phyloP scores from a whole-genome alignment of 2,113 vertebrate species.

The Chaenogobius annularis region DNA sequence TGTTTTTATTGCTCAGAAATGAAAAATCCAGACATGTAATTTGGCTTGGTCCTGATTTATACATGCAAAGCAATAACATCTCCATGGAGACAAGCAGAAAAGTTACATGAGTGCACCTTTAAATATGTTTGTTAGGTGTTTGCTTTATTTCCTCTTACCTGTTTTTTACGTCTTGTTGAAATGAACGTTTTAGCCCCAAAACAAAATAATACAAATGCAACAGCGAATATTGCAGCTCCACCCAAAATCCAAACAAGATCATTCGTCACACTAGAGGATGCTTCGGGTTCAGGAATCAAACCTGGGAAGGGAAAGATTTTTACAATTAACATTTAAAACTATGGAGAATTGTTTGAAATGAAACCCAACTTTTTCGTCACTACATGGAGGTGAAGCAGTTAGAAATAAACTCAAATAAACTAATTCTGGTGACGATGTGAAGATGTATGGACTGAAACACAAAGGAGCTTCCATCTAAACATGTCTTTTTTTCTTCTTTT shows the following conservation, averaged over 20 bases:
- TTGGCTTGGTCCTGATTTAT: too few species aligned
- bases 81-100: not conserved
- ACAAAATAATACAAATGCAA: not conserved
- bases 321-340: too few species aligned
- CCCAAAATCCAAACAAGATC: rapidly evolving
- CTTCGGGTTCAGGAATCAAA: rapidly evolving
- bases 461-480: too few species aligned
- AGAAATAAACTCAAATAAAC: too few species aligned
- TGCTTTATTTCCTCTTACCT: conserved; percentile 23
- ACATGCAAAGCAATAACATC: too few species aligned
- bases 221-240: rapidly evolving
- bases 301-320: conserved; percentile 24
- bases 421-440: too few species aligned
- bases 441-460: too few species aligned
- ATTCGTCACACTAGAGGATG: not conserved
- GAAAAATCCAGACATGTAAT: too few species aligned
- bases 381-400: too few species aligned
- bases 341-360: too few species aligned
- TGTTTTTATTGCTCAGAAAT: not conserved
- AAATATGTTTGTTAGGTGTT: not conserved
- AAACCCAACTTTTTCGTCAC: too few species aligned
- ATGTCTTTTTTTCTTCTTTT: too few species aligned
- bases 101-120: not conserved
- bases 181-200: not conserved
- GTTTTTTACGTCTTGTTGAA: not conserved